Percentiles rank a stretch among this genome's conserved stretches.
Evolutionary conservation across 2,113 vertebrate species (phyloP).

Genomic region (Dendropsophus ebraccatus): DNA sequence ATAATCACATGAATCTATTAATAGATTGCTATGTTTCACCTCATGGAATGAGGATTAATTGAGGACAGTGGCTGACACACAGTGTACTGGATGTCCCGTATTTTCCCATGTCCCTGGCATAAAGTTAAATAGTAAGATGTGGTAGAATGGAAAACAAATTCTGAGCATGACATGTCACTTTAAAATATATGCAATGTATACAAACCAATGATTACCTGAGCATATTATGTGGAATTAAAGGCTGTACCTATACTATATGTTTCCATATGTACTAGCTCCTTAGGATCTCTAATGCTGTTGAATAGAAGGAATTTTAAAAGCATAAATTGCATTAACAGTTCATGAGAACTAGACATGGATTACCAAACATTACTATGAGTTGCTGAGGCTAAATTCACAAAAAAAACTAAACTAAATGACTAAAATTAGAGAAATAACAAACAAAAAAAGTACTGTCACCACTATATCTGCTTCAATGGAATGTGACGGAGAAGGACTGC

Average conservation of each 20-base stretch:
- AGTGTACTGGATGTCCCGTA: neutral
- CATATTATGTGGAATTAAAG: neutral
- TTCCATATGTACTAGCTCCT: neutral
- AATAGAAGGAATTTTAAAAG: neutral
- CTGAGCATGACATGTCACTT: slow-evolving; percentile 18
- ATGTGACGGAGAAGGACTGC: neutral
- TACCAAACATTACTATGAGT: neutral
- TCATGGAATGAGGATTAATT: neutral
- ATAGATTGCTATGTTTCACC: neutral
- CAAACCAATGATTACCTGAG: neutral
- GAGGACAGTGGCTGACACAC: neutral
- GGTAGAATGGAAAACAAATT: neutral
- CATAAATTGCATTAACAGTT: neutral
- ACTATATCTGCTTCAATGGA: slow-evolving; percentile 12
- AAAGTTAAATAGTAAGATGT: neutral
- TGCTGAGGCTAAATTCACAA: neutral
- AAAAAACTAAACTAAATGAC: neutral
- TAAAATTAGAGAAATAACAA: neutral
- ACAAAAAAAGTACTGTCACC: neutral
- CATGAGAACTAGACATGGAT: neutral
- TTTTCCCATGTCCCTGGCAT: slow-evolving; percentile 7
- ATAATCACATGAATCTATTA: neutral
- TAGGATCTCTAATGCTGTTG: neutral
- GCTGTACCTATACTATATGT: neutral
- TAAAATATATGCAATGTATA: slow-evolving; percentile 23